Percentiles rank a stretch among this genome's conserved stretches.
phyloP scores from a whole-genome alignment of 2,888 invertebrate species.

The Cerceris ruficornis region DNA sequence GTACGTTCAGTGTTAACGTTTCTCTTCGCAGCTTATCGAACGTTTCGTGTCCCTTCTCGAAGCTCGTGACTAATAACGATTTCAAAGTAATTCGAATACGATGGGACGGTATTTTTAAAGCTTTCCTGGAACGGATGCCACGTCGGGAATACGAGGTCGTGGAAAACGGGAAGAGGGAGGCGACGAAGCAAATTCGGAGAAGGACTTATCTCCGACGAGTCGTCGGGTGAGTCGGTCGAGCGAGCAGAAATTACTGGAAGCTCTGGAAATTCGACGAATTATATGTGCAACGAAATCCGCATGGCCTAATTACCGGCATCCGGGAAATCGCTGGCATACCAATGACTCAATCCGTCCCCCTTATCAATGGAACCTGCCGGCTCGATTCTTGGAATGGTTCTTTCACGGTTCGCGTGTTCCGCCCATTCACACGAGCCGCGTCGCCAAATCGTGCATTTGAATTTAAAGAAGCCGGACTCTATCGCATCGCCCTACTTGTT shows the following conservation, averaged over 20 bases:
- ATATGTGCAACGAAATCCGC: slow-evolving; percentile 36
- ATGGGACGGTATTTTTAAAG: too few relatives aligned
- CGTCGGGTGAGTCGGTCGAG: slow-evolving; percentile 2
- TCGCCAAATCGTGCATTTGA: slow-evolving; percentile 38
- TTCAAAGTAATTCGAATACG: too few relatives aligned
- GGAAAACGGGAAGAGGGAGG: not conserved
- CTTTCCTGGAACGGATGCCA: too few relatives aligned
- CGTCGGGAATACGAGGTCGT: too few relatives aligned
- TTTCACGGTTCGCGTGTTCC: slow-evolving; percentile 55
- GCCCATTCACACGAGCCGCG: slow-evolving; percentile 51
- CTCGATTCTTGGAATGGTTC: slow-evolving; percentile 54
- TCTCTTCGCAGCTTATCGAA: too few relatives aligned
- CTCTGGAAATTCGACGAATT: slow-evolving; percentile 31
- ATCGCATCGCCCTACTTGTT: slow-evolving; percentile 2
- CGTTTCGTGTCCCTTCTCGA: too few relatives aligned
- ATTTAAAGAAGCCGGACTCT: slow-evolving; percentile 21
- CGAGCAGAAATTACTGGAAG: slow-evolving; percentile 3
- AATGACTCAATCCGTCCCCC: slow-evolving; percentile 41
- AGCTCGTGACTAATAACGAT: too few relatives aligned
- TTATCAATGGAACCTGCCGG: slow-evolving; percentile 57
- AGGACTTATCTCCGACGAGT: not conserved
- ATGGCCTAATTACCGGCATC: slow-evolving; percentile 54
- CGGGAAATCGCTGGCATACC: slow-evolving; percentile 38
- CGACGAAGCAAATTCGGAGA: not conserved
- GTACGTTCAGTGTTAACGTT: too few relatives aligned